Base-by-base conservation (phyloP, 1,140 invertebrate genomes). In the Polypedilum pembai region DNA sequence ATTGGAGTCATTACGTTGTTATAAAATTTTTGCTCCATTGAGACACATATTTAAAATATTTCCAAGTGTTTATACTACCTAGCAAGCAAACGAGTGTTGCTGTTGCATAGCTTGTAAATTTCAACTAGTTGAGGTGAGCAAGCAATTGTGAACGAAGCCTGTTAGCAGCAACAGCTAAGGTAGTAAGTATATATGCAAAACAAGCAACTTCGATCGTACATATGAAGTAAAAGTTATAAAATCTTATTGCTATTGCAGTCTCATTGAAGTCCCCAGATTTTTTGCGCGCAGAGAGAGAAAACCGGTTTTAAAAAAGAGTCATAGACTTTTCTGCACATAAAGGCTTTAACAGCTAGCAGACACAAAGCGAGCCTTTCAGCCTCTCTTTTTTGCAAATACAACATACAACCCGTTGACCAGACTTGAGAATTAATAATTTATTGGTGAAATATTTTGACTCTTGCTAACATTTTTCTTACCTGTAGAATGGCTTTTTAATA, bases 1-100 rank as follows among this genome's bases (percentile, higher is more conserved):
- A 33, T 33, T 56, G n/a, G 45, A 56, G 45, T 56, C 45, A 56
- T 56, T 56, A 56, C 45, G 45, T 56, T 56, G n/a, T 56, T 56
- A n/a, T 56, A 56, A 12, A 56, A 56, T 56, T 56, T 33, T 56
- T 56, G 45, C 45, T 56, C 45, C n/a, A 56, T 56, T 56, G 45
- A 56, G 45, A 56, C 45, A 56, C 45, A 56, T 56, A 56, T 56
- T 56, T 56, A 56, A 56, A 56, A 56, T 56, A 56, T 56, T 15
- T 56, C 12, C 4, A 56, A 56, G n/a, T 56, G 45, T 56, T 56
- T 56, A 56, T 12, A 56, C 12, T n/a, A n/a, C 45, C n/a, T 4
- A 56, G 12, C n/a, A n/a, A n/a, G n/a, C n/a, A n/a, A 56, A 56
- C 24, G 24, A 33, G 24, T 33, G 24, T 33, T 33, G 24, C 45